These are phyloP conservation scores for Aphelocoma californica DNA, from an alignment of 2,797 vertebrate genomes.

Conservation along the genomic window DNA sequence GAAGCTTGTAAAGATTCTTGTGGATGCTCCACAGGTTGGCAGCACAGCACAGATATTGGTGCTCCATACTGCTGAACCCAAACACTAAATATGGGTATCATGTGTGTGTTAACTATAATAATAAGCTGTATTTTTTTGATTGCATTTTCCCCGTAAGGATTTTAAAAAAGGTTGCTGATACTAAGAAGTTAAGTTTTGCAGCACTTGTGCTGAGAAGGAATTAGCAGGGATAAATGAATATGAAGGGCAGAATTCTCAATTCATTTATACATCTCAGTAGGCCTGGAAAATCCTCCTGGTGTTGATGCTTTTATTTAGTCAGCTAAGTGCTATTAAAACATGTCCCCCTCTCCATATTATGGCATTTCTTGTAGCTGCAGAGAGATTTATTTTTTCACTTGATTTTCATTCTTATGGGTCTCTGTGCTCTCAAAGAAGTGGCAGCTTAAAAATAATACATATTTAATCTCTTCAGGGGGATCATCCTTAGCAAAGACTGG, in stretches of 20 bases:
- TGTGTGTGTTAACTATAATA: background rate
- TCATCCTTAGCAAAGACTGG: background rate
- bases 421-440: background rate
- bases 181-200: background rate
- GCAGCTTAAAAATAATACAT: background rate
- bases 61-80: background rate
- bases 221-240: background rate
- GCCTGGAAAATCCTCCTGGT: background rate
- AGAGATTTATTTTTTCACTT: background rate
- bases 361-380: background rate
- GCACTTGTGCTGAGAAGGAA: background rate
- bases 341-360: background rate
- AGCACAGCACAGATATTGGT: background rate
- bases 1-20: background rate
- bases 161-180: background rate
- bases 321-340: background rate
- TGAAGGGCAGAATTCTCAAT: background rate
- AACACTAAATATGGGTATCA: background rate
- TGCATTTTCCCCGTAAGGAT: background rate
- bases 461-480: background rate
- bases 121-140: background rate
- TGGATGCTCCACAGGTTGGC: background rate
- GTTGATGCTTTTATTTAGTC: background rate
- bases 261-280: background rate
- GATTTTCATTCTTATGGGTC: background rate